Conservation (phyloP, 2,888 invertebrate species). For the Escarpia spicata region DNA sequence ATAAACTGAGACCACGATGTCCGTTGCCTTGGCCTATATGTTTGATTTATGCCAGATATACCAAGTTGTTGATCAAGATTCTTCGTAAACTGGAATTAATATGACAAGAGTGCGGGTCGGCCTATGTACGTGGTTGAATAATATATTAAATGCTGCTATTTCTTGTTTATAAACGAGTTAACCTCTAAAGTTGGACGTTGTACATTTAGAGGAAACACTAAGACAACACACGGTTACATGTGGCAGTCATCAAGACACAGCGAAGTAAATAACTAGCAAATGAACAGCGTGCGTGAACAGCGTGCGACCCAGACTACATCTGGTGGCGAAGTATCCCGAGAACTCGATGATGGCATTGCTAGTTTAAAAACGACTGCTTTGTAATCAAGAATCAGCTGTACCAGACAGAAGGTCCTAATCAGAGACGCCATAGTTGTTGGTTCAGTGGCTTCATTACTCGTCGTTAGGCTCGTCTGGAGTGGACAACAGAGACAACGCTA, state of each 20-base stretch:
- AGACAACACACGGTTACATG: neutral
- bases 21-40: too few species aligned
- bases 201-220: neutral
- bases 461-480: neutral
- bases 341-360: neutral
- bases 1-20: too few species aligned
- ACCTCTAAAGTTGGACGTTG: neutral
- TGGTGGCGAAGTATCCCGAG: neutral
- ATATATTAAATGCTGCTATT: neutral
- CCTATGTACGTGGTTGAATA: neutral
- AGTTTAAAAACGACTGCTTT: neutral
- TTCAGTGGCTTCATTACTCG: neutral
- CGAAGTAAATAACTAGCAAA: too few species aligned
- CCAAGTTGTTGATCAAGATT: too few species aligned
- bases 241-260: too few species aligned
- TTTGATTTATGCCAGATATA: too few species aligned
- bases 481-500: neutral
- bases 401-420: neutral
- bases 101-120: neutral
- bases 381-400: neutral
- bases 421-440: neutral
- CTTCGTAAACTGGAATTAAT: too few species aligned
- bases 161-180: neutral
- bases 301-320: too few species aligned
- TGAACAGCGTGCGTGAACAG: too few species aligned